These are phyloP conservation scores for Cephus sareptanus DNA, from an alignment of 2,888 invertebrate genomes.

Conservation along the genomic window DNA sequence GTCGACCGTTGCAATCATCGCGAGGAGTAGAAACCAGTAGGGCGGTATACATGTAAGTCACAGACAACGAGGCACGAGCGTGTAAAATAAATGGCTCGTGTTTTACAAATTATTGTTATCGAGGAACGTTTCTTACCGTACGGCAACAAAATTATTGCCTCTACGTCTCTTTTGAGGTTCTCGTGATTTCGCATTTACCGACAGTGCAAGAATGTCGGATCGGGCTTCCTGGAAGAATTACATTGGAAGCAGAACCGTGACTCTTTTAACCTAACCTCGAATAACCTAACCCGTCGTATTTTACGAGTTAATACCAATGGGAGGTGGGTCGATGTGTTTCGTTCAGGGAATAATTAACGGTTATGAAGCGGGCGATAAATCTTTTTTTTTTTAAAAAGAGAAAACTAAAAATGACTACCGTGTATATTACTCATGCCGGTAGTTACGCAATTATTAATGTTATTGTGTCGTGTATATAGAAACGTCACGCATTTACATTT, in stretches of 20 bases:
- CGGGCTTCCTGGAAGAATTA: background rate
- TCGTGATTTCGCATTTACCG: background rate
- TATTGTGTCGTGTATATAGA: background rate
- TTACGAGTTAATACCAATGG: background rate
- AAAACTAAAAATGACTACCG: background rate
- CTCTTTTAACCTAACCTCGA: background rate
- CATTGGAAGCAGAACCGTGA: background rate
- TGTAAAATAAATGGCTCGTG: background rate
- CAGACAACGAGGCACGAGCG: background rate
- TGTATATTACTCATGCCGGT: background rate
- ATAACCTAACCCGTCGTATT: background rate
- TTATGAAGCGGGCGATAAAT: background rate
- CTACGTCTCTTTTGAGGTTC: background rate
- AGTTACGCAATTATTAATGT: background rate
- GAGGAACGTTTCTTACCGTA: background rate
- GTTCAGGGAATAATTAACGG: background rate
- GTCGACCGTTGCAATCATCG: background rate
- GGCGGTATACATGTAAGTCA: background rate
- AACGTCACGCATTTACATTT: background rate
- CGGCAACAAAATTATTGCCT: background rate
- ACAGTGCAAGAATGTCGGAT: background rate
- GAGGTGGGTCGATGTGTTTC: background rate
- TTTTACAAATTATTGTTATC: constrained; percentile 6
- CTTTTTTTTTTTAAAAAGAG: background rate
- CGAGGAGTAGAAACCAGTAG: background rate